Base-by-base conservation (phyloP, 2,797 vertebrate species). In the Orientallactaga sibirica region DNA sequence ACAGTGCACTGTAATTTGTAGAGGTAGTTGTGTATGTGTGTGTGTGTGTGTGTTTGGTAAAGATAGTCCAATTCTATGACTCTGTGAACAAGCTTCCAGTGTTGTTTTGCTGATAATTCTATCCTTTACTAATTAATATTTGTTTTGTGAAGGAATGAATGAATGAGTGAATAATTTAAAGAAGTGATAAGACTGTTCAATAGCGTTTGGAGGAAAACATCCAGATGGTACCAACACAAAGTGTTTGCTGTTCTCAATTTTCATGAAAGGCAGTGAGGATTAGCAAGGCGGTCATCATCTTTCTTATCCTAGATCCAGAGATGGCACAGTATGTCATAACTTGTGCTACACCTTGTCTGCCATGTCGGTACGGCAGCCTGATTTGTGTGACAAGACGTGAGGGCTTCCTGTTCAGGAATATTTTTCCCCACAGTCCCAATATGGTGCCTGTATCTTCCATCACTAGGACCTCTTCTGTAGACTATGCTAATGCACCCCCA, bases 41-140 rank as follows among this genome's bases (percentile, higher is more conserved):
- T 80, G 20, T 70, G 37, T 25, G 27, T 41, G 25, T 67, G 16
- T 41, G 33, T 0, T 1, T 19, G 2, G 20, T 6, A 15, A 25
- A 15, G 37, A 52, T 81, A 71, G 55, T 73, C 67, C 80, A 73
- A 22, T 55, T 66, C 29, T 78, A 20, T 86, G 48, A 67, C 27
- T 66, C 41, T 85, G 10, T 86, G 68, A 95, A 87, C 12, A 62
- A 71, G 41, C 55, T 87, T 73, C 58, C 12, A 41, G 25, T 78
- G 78, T 90, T 61, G 22, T 75, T 89, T 22, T 75, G 84, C 27
- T 84, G 6, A 29, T 77, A 87, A 41, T 87, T 86, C 78, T 64
- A 12, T 11, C 37, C 78, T 77, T 73, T 94, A 5, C n/a, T 86
- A 74, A 68, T 90, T 92, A 85, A 86, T 93, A 43, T 91, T 92